phyloP scores from a whole-genome alignment of 1,140 invertebrate species.

The Dolichoris vasculosae region DNA sequence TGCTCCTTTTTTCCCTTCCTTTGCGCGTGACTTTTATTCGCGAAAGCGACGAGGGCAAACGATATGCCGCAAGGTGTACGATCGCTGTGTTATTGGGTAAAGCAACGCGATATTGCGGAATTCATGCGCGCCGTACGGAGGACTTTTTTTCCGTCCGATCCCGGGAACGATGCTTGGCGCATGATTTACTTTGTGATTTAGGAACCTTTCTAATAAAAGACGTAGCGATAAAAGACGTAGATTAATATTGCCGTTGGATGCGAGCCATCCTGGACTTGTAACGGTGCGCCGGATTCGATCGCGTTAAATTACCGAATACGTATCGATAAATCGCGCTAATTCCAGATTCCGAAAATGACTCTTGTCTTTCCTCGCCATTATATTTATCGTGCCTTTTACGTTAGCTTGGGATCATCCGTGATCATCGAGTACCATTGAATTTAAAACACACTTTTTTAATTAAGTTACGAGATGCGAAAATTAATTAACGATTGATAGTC shows the following conservation, averaged over 20 bases:
- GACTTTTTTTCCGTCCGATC: background rate
- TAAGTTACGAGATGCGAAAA: background rate
- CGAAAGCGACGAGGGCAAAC: slow-evolving; percentile 10
- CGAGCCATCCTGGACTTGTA: background rate
- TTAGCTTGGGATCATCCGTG: background rate
- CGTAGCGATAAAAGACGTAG: slow-evolving; percentile 6
- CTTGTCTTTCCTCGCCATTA: background rate
- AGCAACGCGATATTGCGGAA: slow-evolving; percentile 27
- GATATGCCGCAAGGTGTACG: slow-evolving; percentile 22
- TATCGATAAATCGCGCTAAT: slow-evolving; percentile 10
- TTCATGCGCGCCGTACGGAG: background rate
- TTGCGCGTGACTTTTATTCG: slow-evolving; percentile 9
- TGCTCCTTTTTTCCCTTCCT: background rate
- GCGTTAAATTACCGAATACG: background rate
- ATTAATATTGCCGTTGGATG: slow-evolving; percentile 18
- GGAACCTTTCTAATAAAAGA: slow-evolving; percentile 16
- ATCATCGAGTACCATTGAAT: background rate
- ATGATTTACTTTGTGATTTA: slow-evolving; percentile 20
- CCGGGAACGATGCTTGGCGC: slow-evolving; percentile 8
- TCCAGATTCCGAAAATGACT: background rate
- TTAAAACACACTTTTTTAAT: background rate
- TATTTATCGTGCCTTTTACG: background rate
- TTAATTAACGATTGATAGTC: background rate
- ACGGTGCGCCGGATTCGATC: slow-evolving; percentile 4
- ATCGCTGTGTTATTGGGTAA: slow-evolving; percentile 36